A percentile compares a stretch with the other conserved stretches of the same genome.
Evolutionary conservation across 1,140 invertebrate species (phyloP).

Genomic region (Euura lappo): DNA sequence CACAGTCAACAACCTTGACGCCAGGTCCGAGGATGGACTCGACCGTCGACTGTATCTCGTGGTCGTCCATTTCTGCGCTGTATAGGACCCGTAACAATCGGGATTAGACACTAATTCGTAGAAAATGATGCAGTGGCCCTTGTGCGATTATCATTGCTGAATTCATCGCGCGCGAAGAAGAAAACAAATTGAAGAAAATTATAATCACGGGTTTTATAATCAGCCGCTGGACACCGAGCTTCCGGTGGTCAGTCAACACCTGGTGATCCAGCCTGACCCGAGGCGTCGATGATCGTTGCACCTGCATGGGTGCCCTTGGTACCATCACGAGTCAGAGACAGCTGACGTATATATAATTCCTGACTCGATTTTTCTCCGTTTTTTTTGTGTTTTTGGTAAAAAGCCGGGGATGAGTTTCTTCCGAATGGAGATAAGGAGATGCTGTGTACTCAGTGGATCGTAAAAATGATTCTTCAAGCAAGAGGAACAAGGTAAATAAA

Average conservation of each 20-base stretch:
- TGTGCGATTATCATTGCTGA: constrained; percentile 27
- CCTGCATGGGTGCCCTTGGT: background rate
- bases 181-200: too few species aligned
- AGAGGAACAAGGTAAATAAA: background rate
- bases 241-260: background rate
- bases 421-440: background rate
- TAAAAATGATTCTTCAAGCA: too few species aligned
- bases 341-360: background rate
- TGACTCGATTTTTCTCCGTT: background rate
- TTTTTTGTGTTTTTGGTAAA: too few species aligned
- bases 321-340: background rate
- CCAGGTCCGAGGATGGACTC: constrained; percentile 78
- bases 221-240: background rate
- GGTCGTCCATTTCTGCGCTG: constrained; percentile 68
- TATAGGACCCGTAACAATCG: background rate
- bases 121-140: constrained; percentile 20
- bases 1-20: constrained; percentile 77
- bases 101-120: constrained; percentile 16
- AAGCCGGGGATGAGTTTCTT: too few species aligned
- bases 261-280: background rate
- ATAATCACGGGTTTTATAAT: background rate
- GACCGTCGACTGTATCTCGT: constrained; percentile 78
- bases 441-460: background rate
- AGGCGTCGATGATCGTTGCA: background rate
- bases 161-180: too few species aligned